A percentile compares a stretch with the other conserved stretches of the same genome.
Conservation (phyloP, 2,888 invertebrate genomes). For the Theristus sp. region DNA sequence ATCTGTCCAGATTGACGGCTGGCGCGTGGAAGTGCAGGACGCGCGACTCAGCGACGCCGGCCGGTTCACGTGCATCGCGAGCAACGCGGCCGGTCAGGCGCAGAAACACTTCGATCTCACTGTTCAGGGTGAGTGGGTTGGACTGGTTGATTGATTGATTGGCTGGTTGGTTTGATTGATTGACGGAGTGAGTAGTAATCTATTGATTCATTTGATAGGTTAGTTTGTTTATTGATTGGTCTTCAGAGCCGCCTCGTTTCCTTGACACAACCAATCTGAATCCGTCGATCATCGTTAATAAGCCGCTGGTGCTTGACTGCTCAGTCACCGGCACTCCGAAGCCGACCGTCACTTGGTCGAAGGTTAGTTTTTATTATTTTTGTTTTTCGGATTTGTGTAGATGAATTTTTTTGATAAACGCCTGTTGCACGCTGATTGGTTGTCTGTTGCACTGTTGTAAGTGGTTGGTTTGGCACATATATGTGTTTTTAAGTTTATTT, state of each 20-base stretch:
- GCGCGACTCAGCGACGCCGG: constrained; percentile 37
- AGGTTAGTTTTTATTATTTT: constrained; percentile 20
- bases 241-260: constrained; percentile 33
- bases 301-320: constrained; percentile 40
- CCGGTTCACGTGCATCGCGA: constrained; percentile 40
- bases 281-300: constrained; percentile 35
- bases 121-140: constrained; percentile 45
- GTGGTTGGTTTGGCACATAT: too few relatives aligned
- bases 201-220: too few relatives aligned
- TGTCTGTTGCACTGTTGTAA: too few relatives aligned
- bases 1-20: constrained; percentile 11
- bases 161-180: too few relatives aligned
- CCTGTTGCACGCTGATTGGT: too few relatives aligned
- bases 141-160: too few relatives aligned
- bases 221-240: too few relatives aligned
- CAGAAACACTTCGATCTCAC: constrained; percentile 38
- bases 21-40: constrained; percentile 16
- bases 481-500: too few relatives aligned
- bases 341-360: constrained; percentile 39
- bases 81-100: constrained; percentile 39
- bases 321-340: constrained; percentile 36
- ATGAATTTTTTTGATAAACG: too few relatives aligned
- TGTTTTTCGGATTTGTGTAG: too few relatives aligned
- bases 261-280: constrained; percentile 16
- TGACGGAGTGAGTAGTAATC: too few relatives aligned